These are phyloP conservation scores for Glossosoma conforme DNA, from an alignment of 1,140 invertebrate species.

Conservation along the genomic window DNA sequence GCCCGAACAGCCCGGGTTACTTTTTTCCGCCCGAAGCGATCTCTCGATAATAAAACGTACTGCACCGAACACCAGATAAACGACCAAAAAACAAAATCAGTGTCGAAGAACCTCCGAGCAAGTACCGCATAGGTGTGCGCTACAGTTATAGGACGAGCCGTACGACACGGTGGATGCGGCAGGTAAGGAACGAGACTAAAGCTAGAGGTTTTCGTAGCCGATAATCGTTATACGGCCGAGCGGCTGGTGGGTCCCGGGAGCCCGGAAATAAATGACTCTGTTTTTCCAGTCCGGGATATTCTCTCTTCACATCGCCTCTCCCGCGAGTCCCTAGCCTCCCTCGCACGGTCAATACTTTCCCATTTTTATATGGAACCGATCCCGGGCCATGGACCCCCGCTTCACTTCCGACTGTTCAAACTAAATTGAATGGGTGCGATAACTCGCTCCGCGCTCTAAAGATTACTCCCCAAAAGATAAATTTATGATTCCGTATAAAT, in stretches of 20 bases:
- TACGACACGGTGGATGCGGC: conserved; percentile 4
- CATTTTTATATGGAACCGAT: conserved; percentile 10
- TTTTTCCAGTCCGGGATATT: conserved; percentile 26
- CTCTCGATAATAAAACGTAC: no score
- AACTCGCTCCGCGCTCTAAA: no score
- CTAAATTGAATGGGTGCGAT: no score
- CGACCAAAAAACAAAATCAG: no score
- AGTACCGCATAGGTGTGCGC: no score
- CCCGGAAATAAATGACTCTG: conserved; percentile 31
- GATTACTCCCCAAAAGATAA: no score
- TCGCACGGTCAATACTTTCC: conserved; percentile 23
- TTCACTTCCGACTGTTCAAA: background rate
- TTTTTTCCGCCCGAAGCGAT: no score
- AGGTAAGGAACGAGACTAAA: conserved; percentile 4
- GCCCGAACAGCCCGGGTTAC: no score
- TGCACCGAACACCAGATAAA: no score
- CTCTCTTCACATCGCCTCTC: conserved; percentile 18
- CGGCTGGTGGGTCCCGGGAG: conserved; percentile 12
- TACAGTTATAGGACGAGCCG: conserved; percentile 1
- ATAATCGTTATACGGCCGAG: conserved; percentile 31
- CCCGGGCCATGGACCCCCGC: background rate
- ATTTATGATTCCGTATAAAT: no score
- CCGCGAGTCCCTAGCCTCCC: background rate
- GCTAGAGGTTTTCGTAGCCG: conserved; percentile 17
- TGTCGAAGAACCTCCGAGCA: background rate